Evolutionary conservation across 2,797 vertebrate genomes (phyloP), one percentile per base, ranked within the genome.

Genomic region (Chaunax sp.): DNA sequence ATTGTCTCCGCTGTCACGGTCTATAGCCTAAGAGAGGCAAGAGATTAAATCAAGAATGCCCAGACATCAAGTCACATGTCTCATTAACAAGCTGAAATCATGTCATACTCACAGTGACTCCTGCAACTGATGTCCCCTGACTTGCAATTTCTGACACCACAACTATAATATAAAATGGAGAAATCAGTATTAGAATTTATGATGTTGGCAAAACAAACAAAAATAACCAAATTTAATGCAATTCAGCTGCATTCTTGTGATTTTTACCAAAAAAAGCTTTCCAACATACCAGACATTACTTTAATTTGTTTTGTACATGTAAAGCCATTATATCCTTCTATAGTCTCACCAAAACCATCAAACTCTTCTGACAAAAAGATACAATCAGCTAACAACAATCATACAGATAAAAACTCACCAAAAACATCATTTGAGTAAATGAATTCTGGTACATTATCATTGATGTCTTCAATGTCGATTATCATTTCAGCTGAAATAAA

Each of bases 361-460:
- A 8, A 11, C 33, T 35, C 33, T 11, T 35, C 7, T 35, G 33
- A 35, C 8, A 35, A 35, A 35, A n/a, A n/a, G n/a, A n/a, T n/a
- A n/a, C n/a, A n/a, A n/a, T n/a, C n/a, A n/a, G n/a, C 9, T 35
- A 35, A 35, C 28, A 35, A 35, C 5, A 7, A 7, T 7, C 33
- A 35, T 11, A 35, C 4, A 49, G 19, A 53, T 2, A 19, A 9
- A 40, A n/a, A 82, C 87, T 87, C 71, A 94, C 93, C 82, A 83
- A 82, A 89, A 0, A 91, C 55, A 38, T 86, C 57, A 0, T 69
- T 22, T 14, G 88, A 38, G 6, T 19, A 38, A 43, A 90, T 69
- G 64, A 98, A 98, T 56, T 92, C 44, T 0, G 97, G 98, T 0
- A 41, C 0, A 0, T 99, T 96, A 92, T 99, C 97, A 7, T 99